Base-by-base conservation (phyloP, 2,113 vertebrate genomes). In the Bombycilla garrulus region DNA sequence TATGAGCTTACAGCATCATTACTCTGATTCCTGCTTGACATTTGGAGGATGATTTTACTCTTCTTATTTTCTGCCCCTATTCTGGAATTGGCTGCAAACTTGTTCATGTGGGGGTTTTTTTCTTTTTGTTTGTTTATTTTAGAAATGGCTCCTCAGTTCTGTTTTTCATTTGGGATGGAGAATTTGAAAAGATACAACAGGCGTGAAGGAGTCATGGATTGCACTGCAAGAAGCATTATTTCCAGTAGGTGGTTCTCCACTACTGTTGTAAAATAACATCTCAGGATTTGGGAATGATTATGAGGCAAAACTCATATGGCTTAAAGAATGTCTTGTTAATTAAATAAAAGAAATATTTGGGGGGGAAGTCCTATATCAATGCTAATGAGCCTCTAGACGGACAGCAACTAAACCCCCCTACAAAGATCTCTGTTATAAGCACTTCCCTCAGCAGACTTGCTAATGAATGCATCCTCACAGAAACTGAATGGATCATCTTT, bases 171-270 rank as follows among this genome's bases (percentile, higher is more conserved):
- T n/a, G 11, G 22, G 8, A 36, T 2, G 2, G 16, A 45, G 20
- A 35, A 45, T 61, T 64, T 2, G 2, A 44, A 86, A 70, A 66
- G 6, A 7, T 42, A 22, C 11, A 74, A 3, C 20, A 57, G 48
- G 29, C 38, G n/a, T 2, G 8, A 73, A 70, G 56, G 21, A 78
- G 78, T 31, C 1, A 3, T 51, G 60, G 48, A 70, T 53, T 72
- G 28, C 15, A 20, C 44, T 82, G 47, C 82, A 94, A 62, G 35
- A 60, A 78, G 29, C 58, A 29, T 88, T 58, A 24, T 35, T 94
- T 90, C 77, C 80, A 58, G 69, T 86, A 92, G 69, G 56, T 88
- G 80, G 67, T 81, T 92, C 86, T 95, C 66, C 29, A 38, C 38
- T 42, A n/a, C 79, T 54, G 45, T 16, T 77, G 31, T 15, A 58